These are phyloP conservation scores for Trinectes maculatus DNA, from an alignment of 2,113 vertebrate genomes.

Conservation along the genomic window DNA sequence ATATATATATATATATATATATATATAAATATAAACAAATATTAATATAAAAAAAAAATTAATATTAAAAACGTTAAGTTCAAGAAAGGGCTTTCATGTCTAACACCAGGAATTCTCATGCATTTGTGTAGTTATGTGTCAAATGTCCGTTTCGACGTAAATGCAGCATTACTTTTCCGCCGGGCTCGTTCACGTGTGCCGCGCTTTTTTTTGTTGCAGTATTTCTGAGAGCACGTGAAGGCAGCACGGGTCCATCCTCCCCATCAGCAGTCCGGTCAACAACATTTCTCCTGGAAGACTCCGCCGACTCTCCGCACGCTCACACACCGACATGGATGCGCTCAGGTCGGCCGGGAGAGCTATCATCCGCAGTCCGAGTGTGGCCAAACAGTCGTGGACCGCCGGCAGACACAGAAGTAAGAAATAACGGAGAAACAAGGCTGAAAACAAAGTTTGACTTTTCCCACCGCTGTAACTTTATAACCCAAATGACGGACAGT, in stretches of 20 bases:
- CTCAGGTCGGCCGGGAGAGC: constrained; percentile 87
- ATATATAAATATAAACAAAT: too few species aligned
- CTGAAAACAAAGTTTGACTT: constrained; percentile 14
- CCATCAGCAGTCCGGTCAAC: constrained; percentile 53
- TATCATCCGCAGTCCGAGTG: constrained; percentile 87
- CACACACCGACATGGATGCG: constrained; percentile 82
- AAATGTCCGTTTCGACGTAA: constrained; percentile 6
- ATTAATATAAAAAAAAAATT: too few species aligned
- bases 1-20: too few species aligned
- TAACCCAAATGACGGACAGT: too few species aligned
- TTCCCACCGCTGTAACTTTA: neutral
- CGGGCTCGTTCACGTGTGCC: constrained; percentile 15
- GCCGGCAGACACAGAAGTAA: constrained; percentile 87
- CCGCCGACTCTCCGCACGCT: neutral
- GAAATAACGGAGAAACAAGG: too few species aligned
- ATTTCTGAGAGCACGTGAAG: constrained; percentile 45
- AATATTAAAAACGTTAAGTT: neutral
- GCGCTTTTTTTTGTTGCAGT: neutral
- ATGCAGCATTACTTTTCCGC: constrained; percentile 1
- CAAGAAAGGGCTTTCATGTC: too few species aligned
- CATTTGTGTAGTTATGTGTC: too few species aligned
- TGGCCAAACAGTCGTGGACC: constrained; percentile 86
- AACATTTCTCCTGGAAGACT: constrained; percentile 19
- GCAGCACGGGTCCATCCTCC: constrained; percentile 58
- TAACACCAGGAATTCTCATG: too few species aligned